Percentiles rank a stretch among this genome's conserved stretches.
Evolutionary conservation across 2,888 invertebrate species (phyloP).

Genomic region (Metalampra italica): DNA sequence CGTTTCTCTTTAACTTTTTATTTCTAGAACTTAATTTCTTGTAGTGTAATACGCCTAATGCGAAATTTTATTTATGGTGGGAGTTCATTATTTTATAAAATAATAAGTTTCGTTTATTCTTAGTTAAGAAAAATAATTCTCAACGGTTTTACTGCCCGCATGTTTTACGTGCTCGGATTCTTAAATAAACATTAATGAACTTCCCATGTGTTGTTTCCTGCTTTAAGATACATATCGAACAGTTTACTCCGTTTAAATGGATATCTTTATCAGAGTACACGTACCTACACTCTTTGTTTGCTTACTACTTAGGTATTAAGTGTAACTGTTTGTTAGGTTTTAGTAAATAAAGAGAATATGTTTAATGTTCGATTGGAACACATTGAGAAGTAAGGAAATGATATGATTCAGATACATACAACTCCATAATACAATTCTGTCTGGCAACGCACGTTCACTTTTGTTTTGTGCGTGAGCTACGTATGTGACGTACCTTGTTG

Average conservation of each 20-base stretch:
- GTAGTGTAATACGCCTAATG: too few relatives aligned
- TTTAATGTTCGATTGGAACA: too few relatives aligned
- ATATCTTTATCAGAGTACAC: background rate
- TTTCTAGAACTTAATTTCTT: too few relatives aligned
- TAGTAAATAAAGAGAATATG: background rate
- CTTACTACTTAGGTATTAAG: too few relatives aligned
- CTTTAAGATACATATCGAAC: background rate
- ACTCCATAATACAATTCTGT: too few relatives aligned
- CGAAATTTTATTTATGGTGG: too few relatives aligned
- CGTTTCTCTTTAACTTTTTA: background rate
- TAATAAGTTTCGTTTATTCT: too few relatives aligned
- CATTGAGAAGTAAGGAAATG: background rate
- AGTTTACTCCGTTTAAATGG: background rate
- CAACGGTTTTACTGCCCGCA: constrained; percentile 9
- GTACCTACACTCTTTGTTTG: background rate
- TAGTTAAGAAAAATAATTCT: too few relatives aligned
- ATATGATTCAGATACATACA: background rate
- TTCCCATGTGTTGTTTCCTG: background rate
- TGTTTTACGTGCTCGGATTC: constrained; percentile 33
- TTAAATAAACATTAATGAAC: background rate
- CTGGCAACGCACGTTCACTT: constrained; percentile 31
- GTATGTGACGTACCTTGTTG: constrained; percentile 74
- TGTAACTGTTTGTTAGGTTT: background rate
- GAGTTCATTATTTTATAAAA: too few relatives aligned
- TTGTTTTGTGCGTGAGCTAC: constrained; percentile 24